Conservation (phyloP, 2,888 invertebrate genomes). For the Bedellia somnulentella region DNA sequence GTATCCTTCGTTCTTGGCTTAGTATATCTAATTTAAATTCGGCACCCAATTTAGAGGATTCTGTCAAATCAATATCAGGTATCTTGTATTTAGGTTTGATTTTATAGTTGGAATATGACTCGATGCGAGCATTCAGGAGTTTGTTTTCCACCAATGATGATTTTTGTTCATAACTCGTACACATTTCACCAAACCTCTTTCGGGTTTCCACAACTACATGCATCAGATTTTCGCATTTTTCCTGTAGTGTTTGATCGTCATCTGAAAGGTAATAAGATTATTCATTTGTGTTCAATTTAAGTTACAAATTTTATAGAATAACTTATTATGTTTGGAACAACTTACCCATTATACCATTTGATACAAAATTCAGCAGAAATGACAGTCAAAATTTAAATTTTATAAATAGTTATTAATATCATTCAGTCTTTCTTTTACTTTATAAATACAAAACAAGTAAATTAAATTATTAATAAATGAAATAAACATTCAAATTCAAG, state of each 20-base stretch:
- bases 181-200: conserved; percentile 39
- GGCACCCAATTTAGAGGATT: conserved; percentile 22
- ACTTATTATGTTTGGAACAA: neutral
- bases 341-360: conserved; percentile 1
- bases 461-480: no score
- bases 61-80: conserved; percentile 16
- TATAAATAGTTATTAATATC: no score
- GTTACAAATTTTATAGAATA: neutral
- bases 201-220: conserved; percentile 43
- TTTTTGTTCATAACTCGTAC: conserved; percentile 34
- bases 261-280: neutral
- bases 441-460: no score
- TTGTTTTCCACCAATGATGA: conserved; percentile 29
- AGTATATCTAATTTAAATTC: conserved; percentile 23
- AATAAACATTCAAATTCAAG: no score
- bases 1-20: conserved; percentile 19
- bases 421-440: no score
- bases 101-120: conserved; percentile 25
- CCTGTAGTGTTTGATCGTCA: conserved; percentile 17
- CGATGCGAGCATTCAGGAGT: conserved; percentile 29
- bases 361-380: no score
- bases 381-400: no score
- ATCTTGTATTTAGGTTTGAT: conserved; percentile 25
- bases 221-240: conserved; percentile 43
- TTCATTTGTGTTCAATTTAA: neutral